These are phyloP conservation scores for Clangula hyemalis DNA, from an alignment of 2,797 vertebrate genomes.

Conservation along the genomic window DNA sequence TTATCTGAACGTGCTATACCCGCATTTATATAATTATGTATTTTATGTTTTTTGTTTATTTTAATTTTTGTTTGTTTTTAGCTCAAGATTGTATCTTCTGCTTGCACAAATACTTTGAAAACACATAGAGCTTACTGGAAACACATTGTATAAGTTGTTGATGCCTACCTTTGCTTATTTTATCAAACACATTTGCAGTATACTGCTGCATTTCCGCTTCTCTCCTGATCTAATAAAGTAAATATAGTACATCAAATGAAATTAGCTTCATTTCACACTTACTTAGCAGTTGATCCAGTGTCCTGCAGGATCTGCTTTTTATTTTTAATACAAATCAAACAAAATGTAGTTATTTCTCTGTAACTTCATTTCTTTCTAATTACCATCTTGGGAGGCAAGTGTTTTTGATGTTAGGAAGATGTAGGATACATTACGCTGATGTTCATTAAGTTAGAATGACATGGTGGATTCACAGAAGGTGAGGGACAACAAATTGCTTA, in stretches of 20 bases:
- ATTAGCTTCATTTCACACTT: conserved; percentile 9
- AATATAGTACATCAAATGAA: conserved; percentile 53
- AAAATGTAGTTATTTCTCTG: not conserved
- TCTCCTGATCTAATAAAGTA: conserved; percentile 14
- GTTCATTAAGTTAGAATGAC: conserved; percentile 18
- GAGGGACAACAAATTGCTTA: not conserved
- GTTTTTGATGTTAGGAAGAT: conserved; percentile 2
- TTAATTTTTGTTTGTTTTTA: not conserved
- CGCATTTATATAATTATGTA: not conserved
- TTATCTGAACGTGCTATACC: not conserved
- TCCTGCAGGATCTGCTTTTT: conserved; percentile 17
- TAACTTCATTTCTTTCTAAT: conserved; percentile 8
- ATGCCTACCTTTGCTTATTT: conserved; percentile 29
- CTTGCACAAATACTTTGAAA: not conserved
- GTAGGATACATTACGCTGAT: not conserved
- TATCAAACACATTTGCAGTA: conserved; percentile 14
- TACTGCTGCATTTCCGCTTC: not conserved
- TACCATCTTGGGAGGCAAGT: not conserved
- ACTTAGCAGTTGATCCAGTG: not conserved
- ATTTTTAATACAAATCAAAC: conserved; percentile 40
- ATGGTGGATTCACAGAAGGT: not conserved
- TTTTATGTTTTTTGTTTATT: not conserved
- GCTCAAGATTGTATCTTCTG: conserved; percentile 15
- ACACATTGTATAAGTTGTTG: not conserved
- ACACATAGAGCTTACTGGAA: conserved; percentile 9